These are phyloP conservation scores for Gallinago stenura DNA, from an alignment of 2,797 vertebrate species.

Conservation along the genomic window DNA sequence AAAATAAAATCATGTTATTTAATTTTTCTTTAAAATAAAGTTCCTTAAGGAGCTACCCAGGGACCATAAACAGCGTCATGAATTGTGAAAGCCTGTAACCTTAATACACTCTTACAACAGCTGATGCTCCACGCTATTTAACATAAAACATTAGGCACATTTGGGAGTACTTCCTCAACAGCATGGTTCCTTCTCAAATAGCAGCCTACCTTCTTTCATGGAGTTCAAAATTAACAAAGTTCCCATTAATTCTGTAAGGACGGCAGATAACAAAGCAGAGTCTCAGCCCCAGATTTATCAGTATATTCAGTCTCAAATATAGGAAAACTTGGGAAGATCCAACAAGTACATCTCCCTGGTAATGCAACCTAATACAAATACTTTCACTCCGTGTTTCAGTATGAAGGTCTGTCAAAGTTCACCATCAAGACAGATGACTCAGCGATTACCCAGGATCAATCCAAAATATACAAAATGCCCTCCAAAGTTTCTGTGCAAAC, in stretches of 20 bases:
- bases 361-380: not conserved
- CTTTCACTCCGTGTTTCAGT: not conserved
- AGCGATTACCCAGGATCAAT: not conserved
- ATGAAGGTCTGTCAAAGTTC: not conserved
- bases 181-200: not conserved
- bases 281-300: not conserved
- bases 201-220: not conserved
- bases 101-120: not conserved
- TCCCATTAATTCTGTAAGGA: not conserved
- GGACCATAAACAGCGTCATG: not conserved
- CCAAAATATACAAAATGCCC: not conserved
- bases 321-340: not conserved
- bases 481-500: not conserved
- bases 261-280: not conserved
- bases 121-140: not conserved
- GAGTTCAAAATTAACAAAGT: not conserved
- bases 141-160: not conserved
- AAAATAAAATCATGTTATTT: not conserved
- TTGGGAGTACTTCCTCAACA: not conserved
- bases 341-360: not conserved
- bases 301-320: not conserved
- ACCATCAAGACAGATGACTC: not conserved
- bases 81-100: not conserved
- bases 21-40: not conserved
- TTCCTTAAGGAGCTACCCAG: not conserved